Conservation (phyloP, 2,888 invertebrate genomes). For the Hirtodrosophila cameraria region DNA sequence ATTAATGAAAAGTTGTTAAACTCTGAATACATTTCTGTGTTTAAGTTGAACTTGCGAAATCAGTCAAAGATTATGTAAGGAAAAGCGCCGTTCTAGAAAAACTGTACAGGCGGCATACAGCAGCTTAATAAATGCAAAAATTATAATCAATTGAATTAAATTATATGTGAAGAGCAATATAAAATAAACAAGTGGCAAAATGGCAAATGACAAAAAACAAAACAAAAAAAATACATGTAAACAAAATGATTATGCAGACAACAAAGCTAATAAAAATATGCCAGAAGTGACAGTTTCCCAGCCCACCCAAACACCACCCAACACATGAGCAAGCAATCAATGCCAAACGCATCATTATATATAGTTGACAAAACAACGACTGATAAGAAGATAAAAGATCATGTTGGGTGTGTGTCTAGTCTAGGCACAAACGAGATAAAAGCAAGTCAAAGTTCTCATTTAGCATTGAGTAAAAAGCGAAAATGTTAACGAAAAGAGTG, state of each 20-base stretch:
- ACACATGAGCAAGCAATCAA: constrained; percentile 7
- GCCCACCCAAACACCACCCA: neutral
- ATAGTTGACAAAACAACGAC: constrained; percentile 15
- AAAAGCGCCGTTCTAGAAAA: neutral
- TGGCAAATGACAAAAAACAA: no score
- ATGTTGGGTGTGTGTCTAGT: constrained; percentile 7
- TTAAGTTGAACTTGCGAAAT: no score
- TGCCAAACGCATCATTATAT: constrained; percentile 28
- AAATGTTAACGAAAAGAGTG: constrained; percentile 23
- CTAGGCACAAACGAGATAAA: constrained; percentile 22
- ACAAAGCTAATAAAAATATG: constrained; percentile 55
- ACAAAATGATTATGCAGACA: constrained; percentile 76
- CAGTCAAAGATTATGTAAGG: neutral
- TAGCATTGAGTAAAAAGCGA: no score
- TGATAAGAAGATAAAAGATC: constrained; percentile 47
- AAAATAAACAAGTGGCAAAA: constrained; percentile 3
- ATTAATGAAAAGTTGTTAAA: no score
- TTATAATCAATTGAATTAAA: constrained; percentile 57
- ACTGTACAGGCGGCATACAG: neutral
- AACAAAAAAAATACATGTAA: constrained; percentile 57
- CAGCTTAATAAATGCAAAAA: constrained; percentile 14
- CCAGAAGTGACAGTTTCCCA: constrained; percentile 16
- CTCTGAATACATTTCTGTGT: no score
- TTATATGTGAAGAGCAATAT: constrained; percentile 20
- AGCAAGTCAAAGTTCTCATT: constrained; percentile 4